Conservation (phyloP, 2,888 invertebrate species). For the Buathra laborator region DNA sequence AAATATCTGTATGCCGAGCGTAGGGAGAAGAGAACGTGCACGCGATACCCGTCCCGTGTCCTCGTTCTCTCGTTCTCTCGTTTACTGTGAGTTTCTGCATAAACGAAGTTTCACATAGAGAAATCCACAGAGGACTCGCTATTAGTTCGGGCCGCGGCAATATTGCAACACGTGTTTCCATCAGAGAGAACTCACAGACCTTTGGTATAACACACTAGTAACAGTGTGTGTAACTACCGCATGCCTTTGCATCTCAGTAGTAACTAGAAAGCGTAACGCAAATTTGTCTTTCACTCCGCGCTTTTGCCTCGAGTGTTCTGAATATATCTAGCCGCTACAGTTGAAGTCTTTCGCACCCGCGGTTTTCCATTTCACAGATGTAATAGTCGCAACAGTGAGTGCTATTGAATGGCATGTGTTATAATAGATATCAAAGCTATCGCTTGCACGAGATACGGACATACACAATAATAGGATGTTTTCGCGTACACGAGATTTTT, state of each 20-base stretch:
- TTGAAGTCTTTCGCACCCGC: background rate
- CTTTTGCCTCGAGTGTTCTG: background rate
- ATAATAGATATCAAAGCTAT: background rate
- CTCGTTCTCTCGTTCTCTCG: background rate
- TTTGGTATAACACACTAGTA: slow-evolving; percentile 24
- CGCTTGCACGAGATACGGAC: background rate
- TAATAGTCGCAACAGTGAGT: background rate
- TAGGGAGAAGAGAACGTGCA: background rate
- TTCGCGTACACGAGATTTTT: background rate
- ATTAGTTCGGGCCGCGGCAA: slow-evolving; percentile 48
- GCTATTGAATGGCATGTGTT: background rate
- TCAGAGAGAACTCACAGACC: slow-evolving; percentile 47
- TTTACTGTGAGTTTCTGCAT: slow-evolving; percentile 11
- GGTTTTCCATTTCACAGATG: background rate
- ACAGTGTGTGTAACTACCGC: background rate
- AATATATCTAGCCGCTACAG: background rate
- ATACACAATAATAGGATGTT: background rate
- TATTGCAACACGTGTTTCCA: slow-evolving; percentile 63
- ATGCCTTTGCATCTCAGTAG: slow-evolving; percentile 31
- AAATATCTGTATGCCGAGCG: background rate
- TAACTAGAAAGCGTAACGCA: slow-evolving; percentile 22
- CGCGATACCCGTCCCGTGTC: background rate
- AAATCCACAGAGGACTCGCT: slow-evolving; percentile 42
- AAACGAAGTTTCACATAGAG: slow-evolving; percentile 25
- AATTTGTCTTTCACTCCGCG: slow-evolving; percentile 30